Evolutionary conservation across 2,113 vertebrate genomes (phyloP).

Genomic region (Chinchilla lanigera): DNA sequence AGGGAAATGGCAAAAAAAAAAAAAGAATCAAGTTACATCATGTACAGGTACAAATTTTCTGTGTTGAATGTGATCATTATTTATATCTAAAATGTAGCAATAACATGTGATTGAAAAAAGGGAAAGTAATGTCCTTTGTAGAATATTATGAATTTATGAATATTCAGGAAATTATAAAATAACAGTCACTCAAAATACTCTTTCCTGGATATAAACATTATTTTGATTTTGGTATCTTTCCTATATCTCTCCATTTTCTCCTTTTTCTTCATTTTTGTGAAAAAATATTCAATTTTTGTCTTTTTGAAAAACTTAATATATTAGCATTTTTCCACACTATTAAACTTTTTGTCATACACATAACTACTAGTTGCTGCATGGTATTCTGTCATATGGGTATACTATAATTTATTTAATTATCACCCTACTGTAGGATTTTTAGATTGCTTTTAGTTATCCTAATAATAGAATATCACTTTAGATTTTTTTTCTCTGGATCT

Average conservation of each 20-base stretch:
- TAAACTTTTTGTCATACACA: constrained; percentile 10
- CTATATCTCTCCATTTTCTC: background rate
- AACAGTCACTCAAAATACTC: background rate
- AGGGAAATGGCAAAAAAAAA: background rate
- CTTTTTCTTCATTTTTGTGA: background rate
- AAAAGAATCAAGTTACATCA: no score
- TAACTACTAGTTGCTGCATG: constrained; percentile 15
- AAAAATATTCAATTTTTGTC: constrained; percentile 6
- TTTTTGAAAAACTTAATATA: background rate
- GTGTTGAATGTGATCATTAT: background rate
- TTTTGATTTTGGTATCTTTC: constrained; percentile 51
- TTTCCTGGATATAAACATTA: constrained; percentile 14
- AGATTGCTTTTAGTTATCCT: constrained; percentile 47
- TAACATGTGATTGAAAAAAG: background rate
- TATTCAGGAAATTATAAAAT: constrained; percentile 37
- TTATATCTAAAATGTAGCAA: background rate
- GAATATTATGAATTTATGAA: constrained; percentile 27
- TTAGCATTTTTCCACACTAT: constrained; percentile 28
- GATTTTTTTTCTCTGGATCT: constrained; percentile 19
- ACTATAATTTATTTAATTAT: constrained; percentile 40
- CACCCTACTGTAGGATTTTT: constrained; percentile 4
- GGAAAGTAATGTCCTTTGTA: constrained; percentile 23
- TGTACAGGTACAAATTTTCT: background rate
- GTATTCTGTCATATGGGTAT: background rate
- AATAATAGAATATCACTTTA: constrained; percentile 10